A percentile compares a stretch with the other conserved stretches of the same genome.
These are phyloP conservation scores for Yponomeuta evonymella DNA, from an alignment of 2,888 invertebrate genomes.

Conservation along the genomic window DNA sequence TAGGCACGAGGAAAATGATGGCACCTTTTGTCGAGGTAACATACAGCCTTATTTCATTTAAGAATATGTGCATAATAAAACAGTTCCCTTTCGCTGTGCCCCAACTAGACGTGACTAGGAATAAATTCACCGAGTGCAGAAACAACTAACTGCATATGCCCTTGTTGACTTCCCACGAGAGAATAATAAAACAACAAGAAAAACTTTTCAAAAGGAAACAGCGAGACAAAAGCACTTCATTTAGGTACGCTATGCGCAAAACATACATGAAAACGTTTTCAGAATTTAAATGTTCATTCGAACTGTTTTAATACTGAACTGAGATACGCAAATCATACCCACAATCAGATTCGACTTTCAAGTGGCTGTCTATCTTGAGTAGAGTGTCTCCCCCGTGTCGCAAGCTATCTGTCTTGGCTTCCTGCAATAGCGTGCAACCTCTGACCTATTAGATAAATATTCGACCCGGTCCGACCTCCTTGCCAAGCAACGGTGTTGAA, in stretches of 20 bases:
- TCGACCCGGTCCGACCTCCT: conserved; percentile 6
- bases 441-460: conserved; percentile 17
- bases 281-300: not conserved
- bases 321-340: not conserved
- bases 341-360: not conserved
- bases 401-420: conserved; percentile 27
- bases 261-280: not conserved
- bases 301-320: not conserved
- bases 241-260: not conserved
- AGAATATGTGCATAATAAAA: not conserved
- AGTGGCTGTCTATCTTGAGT: not conserved
- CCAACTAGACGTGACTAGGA: conserved; percentile 32
- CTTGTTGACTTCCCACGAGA: conserved; percentile 18
- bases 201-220: not conserved
- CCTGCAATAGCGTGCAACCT: conserved; percentile 26
- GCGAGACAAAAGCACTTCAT: not conserved
- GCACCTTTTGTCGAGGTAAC: not conserved
- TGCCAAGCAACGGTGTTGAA: not conserved
- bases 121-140: conserved; percentile 34
- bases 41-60: not conserved
- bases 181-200: not conserved
- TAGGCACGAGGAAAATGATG: conserved; percentile 9
- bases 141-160: conserved; percentile 38
- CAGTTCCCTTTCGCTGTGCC: conserved; percentile 25
- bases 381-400: conserved; percentile 8